Base-by-base conservation (phyloP, 2,113 vertebrate species). In the Anguilla japonica region DNA sequence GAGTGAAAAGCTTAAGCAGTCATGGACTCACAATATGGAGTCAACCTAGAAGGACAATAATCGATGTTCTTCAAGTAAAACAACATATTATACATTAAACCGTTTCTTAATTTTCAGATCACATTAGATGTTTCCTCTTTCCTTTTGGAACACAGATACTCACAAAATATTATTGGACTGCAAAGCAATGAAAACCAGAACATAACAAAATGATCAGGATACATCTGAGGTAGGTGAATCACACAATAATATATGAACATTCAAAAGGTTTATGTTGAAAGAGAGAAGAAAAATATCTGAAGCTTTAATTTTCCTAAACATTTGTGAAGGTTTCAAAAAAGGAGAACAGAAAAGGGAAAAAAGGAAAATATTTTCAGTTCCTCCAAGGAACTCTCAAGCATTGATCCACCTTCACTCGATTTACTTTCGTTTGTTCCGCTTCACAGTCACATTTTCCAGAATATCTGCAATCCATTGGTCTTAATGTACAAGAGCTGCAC, bases 401-500 rank as follows among this genome's bases (percentile, higher is more conserved):
- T 71, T 84, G 53, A 84, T 43, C 83, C 60, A n/a, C 41, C 41
- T 71, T 84, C 67, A 40, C 20, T 83, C 41, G 60, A 75, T 75
- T 75, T 75, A 29, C 71, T 75, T 29, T 13, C 1, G 71, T 34
- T 75, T n/a, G 71, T 75, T 50, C 82, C 82, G 50, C 46, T 83
- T 20, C 29, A 53, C 82, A 26, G 1, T 2, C 60, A 53, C 50
- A 67, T 26, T 67, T 67, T 67, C 60, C 3, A 20, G 18, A 67
- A 67, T 67, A 67, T 67, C 18, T 26, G 60, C n/a, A 67, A 26
- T 67, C 60, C 22, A 20, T 26, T 29, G 16, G 82, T 20, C 34
- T 34, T 16, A 53, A 57, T 14, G 53, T 20, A 56, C 15, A 34
- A 83, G 50, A 50, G 41, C 13, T 1, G 53, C 60, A 26, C 34